Conservation (phyloP, 2,888 invertebrate species). For the Alloplasta piceator region DNA sequence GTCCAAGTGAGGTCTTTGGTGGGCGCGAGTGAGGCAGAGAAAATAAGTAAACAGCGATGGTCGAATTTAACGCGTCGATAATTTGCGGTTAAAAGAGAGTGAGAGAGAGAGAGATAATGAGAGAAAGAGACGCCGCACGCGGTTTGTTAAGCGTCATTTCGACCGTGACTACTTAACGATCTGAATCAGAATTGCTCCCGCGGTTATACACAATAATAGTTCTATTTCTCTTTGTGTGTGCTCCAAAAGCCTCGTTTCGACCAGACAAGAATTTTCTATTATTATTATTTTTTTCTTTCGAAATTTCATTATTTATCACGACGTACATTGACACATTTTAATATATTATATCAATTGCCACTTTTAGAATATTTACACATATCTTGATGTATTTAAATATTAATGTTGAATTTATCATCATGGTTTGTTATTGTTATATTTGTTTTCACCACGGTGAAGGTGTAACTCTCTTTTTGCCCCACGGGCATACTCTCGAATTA, state of each 20-base stretch:
- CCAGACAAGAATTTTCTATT: conserved; percentile 11
- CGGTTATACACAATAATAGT: conserved; percentile 51
- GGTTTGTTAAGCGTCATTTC: conserved; percentile 58
- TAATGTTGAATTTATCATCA: too few species aligned
- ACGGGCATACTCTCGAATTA: conserved; percentile 40
- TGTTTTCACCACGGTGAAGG: conserved; percentile 10
- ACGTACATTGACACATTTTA: too few species aligned
- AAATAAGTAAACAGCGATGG: conserved; percentile 36
- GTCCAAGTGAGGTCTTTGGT: background rate
- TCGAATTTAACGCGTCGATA: conserved; percentile 62
- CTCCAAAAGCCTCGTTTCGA: conserved; percentile 42
- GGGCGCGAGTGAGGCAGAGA: background rate
- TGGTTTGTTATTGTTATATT: background rate
- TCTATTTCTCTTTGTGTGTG: background rate
- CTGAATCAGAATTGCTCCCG: conserved; percentile 48
- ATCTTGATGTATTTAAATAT: too few species aligned
- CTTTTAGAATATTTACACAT: too few species aligned
- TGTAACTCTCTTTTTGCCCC: conserved; percentile 44
- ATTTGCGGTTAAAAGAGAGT: conserved; percentile 47
- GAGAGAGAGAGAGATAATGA: background rate
- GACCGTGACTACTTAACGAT: conserved; percentile 62
- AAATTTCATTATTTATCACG: too few species aligned
- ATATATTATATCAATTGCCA: too few species aligned
- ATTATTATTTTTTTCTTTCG: too few species aligned
- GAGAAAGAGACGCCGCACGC: background rate